A percentile compares a stretch with the other conserved stretches of the same genome.
Conservation (phyloP, 2,797 vertebrate species). For the Gambusia yucatana region DNA sequence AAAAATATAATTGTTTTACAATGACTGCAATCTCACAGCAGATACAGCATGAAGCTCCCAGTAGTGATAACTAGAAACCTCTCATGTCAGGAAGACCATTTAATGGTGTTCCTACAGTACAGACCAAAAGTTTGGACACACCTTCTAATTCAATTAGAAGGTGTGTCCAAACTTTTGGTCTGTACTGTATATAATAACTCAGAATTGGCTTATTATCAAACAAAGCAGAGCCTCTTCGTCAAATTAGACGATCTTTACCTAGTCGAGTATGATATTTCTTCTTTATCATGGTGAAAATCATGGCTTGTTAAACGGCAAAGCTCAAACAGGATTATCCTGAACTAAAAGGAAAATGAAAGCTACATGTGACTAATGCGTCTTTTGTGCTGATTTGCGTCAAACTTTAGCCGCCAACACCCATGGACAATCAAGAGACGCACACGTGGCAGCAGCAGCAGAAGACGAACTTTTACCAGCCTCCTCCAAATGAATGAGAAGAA, state of each 20-base stretch:
- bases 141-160: too few relatives aligned
- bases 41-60: not conserved
- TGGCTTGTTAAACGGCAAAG: constrained; percentile 20
- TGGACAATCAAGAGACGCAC: constrained; percentile 27
- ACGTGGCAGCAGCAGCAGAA: constrained; percentile 1
- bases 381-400: constrained; percentile 42
- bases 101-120: not conserved
- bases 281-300: not conserved
- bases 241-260: not conserved
- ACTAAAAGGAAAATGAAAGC: constrained; percentile 40
- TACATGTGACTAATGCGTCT: constrained; percentile 19
- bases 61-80: not conserved
- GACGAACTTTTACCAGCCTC: constrained; percentile 42
- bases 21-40: not conserved
- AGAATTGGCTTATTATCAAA: not conserved
- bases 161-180: too few relatives aligned
- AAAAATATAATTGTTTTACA: not conserved
- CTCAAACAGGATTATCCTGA: constrained; percentile 21
- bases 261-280: not conserved
- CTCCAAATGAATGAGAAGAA: constrained; percentile 48
- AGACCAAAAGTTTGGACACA: too few relatives aligned
- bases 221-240: not conserved
- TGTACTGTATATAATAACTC: not conserved
- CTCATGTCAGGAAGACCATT: not conserved
- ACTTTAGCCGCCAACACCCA: constrained; percentile 37